Conservation (phyloP, 2,797 vertebrate genomes). For the Phylloscopus collybita region DNA sequence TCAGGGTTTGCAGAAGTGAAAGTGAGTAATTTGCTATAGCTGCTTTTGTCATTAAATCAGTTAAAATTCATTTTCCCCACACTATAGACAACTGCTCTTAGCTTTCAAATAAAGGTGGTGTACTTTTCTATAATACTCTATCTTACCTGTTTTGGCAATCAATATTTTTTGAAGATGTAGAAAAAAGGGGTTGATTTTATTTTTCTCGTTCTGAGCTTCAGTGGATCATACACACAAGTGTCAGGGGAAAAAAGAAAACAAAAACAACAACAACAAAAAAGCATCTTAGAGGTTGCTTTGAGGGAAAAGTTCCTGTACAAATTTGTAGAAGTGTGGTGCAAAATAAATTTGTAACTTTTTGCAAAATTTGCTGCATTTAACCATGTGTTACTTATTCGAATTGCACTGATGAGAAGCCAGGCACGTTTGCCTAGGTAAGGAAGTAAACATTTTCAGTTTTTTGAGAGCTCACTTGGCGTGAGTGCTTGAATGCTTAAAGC, state of each 20-base stretch:
- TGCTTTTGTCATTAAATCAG: background rate
- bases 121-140: background rate
- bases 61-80: background rate
- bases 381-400: background rate
- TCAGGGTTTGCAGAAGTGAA: background rate
- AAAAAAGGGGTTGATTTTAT: background rate
- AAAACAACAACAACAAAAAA: background rate
- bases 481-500: background rate
- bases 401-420: background rate
- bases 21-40: background rate
- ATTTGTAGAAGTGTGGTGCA: background rate
- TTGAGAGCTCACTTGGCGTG: background rate
- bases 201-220: background rate
- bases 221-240: background rate
- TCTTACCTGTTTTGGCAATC: background rate
- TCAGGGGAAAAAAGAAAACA: fast-evolving
- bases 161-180: background rate
- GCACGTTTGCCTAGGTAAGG: background rate
- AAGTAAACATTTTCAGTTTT: background rate
- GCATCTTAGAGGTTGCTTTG: background rate
- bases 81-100: background rate
- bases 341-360: background rate
- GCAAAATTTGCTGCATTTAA: background rate
- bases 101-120: background rate
- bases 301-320: background rate